Evolutionary conservation across 2,888 invertebrate genomes (phyloP).

Genomic region (Drosophila nr. medialis): DNA sequence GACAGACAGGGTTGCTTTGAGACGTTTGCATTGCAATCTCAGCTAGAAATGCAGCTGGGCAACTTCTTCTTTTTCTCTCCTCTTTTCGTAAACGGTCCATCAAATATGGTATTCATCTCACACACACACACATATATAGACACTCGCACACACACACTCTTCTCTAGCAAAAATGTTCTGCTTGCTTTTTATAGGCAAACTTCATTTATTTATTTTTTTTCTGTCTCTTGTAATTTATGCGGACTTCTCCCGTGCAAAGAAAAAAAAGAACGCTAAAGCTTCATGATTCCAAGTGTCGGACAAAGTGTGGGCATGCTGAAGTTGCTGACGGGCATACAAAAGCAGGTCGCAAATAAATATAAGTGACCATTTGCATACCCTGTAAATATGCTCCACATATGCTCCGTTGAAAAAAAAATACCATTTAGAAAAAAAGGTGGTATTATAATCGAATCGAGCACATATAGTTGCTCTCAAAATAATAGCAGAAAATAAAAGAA

Average conservation of each 20-base stretch:
- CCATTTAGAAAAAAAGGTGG: no score
- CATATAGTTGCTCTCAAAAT: no score
- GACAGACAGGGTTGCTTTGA: slow-evolving; percentile 31
- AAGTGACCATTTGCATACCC: slow-evolving; percentile 18
- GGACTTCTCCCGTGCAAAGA: slow-evolving; percentile 55
- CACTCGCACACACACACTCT: neutral
- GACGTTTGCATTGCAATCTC: slow-evolving; percentile 49
- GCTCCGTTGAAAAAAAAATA: neutral
- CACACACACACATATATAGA: slow-evolving; percentile 6
- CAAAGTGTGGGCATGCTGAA: slow-evolving; percentile 57
- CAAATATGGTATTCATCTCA: slow-evolving; percentile 61
- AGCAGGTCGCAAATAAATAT: slow-evolving; percentile 10
- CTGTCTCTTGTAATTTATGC: slow-evolving; percentile 72
- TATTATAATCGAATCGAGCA: no score
- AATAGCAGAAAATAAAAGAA: no score
- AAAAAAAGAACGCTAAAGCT: slow-evolving; percentile 30
- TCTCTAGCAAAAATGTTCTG: slow-evolving; percentile 10
- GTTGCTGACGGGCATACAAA: slow-evolving; percentile 56
- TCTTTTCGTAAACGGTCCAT: slow-evolving; percentile 57
- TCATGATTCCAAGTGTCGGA: slow-evolving; percentile 57
- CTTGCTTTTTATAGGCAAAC: slow-evolving; percentile 54
- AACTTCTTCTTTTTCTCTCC: slow-evolving; percentile 37
- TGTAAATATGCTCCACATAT: neutral
- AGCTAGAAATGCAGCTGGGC: slow-evolving; percentile 67
- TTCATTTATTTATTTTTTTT: slow-evolving; percentile 35